Percentiles rank a stretch among this genome's conserved stretches.
These are phyloP conservation scores for Mugil cephalus DNA, from an alignment of 2,113 vertebrate genomes.

Conservation along the genomic window DNA sequence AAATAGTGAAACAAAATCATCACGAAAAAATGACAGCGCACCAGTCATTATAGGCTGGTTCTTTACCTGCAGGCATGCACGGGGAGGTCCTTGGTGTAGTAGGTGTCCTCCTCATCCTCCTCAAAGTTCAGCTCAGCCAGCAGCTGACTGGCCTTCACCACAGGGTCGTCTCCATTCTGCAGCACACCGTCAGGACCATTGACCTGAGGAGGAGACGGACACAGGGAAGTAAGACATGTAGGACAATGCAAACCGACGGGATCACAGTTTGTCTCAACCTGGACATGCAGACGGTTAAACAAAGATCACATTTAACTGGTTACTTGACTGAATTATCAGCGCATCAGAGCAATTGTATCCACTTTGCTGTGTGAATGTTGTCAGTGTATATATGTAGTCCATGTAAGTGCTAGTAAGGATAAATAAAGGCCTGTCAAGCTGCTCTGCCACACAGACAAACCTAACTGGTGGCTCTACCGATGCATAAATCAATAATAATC, in stretches of 20 bases:
- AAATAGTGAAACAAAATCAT: too few relatives aligned
- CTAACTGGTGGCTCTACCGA: background rate
- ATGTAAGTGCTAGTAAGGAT: background rate
- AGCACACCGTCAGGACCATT: constrained; percentile 92
- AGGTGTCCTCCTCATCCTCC: constrained; percentile 96
- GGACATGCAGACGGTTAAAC: background rate
- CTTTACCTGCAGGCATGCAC: constrained; percentile 96
- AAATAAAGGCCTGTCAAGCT: background rate
- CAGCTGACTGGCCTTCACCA: constrained; percentile 92
- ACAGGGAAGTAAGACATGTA: too few relatives aligned
- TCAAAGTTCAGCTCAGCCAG: constrained; percentile 97
- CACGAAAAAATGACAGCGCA: background rate
- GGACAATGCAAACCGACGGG: background rate
- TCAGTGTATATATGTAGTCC: background rate
- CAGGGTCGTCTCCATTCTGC: constrained; percentile 92
- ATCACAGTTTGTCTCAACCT: too few relatives aligned
- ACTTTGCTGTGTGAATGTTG: background rate
- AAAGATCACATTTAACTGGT: background rate
- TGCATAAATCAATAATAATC: constrained; percentile 6
- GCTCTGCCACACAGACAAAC: background rate
- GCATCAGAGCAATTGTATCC: background rate
- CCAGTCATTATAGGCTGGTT: constrained; percentile 18
- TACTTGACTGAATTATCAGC: constrained; percentile 2
- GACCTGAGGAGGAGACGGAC: constrained; percentile 82
- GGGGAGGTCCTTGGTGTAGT: constrained; percentile 96